Percentiles rank a stretch among this genome's conserved stretches.
Conservation (phyloP, 2,113 vertebrate species). For the Pterocles gutturalis region DNA sequence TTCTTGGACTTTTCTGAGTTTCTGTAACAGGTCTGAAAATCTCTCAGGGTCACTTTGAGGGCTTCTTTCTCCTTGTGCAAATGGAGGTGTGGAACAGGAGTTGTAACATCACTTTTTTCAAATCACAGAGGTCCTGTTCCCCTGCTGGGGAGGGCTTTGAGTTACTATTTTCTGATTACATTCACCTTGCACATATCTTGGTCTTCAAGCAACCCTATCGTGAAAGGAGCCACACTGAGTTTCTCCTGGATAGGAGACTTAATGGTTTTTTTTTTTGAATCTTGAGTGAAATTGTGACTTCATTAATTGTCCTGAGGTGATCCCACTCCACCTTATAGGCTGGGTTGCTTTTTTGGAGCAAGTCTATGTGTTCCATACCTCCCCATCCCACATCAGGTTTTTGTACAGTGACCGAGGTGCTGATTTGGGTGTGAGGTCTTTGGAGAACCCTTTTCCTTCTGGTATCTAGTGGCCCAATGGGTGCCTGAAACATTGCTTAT, state of each 20-base stretch:
- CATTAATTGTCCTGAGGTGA: background rate
- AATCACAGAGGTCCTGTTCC: background rate
- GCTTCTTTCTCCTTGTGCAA: background rate
- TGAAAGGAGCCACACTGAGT: background rate
- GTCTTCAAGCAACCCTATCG: conserved; percentile 18
- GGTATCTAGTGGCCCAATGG: background rate
- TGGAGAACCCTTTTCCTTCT: background rate
- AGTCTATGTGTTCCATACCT: background rate
- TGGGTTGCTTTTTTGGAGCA: background rate
- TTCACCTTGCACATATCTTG: conserved; percentile 44
- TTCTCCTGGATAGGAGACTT: conserved; percentile 1
- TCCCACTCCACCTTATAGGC: background rate
- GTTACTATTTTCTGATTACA: conserved; percentile 32
- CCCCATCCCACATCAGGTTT: background rate
- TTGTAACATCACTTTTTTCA: background rate
- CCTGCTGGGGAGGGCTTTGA: conserved; percentile 50
- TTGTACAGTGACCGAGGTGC: background rate
- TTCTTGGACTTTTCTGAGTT: background rate
- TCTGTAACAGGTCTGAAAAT: background rate
- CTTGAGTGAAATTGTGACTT: background rate
- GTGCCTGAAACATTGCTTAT: background rate
- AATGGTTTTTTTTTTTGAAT: background rate
- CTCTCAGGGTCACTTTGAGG: background rate
- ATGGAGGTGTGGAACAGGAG: background rate
- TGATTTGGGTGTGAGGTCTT: background rate